phyloP scores from a whole-genome alignment of 1,140 invertebrate genomes.

The Plectrocnemia conspersa region DNA sequence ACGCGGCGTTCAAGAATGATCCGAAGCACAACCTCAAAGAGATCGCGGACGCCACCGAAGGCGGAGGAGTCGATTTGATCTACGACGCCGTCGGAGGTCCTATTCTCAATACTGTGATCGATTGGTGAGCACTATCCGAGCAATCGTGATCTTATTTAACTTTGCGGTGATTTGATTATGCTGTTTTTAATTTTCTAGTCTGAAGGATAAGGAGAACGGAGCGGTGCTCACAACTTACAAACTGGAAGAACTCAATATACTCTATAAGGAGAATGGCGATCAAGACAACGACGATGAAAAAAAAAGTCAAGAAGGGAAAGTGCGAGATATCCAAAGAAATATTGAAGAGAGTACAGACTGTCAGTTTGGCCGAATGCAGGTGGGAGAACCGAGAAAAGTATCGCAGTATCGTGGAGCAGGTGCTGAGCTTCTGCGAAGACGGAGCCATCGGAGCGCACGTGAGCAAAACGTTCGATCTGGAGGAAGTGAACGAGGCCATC shows the following conservation, averaged over 20 bases:
- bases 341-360: slow-evolving; percentile 20
- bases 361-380: slow-evolving; percentile 34
- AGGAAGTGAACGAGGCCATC: slow-evolving; percentile 50
- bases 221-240: slow-evolving; percentile 25
- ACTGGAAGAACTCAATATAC: slow-evolving; percentile 3
- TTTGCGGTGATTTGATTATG: background rate
- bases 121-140: slow-evolving; percentile 42
- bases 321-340: slow-evolving; percentile 21
- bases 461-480: slow-evolving; percentile 46
- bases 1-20: slow-evolving; percentile 48
- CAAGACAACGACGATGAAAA: slow-evolving; percentile 3
- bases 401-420: slow-evolving; percentile 45
- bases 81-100: slow-evolving; percentile 58
- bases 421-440: slow-evolving; percentile 51
- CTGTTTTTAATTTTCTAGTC: slow-evolving; percentile 15
- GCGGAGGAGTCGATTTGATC: slow-evolving; percentile 51
- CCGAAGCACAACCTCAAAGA: slow-evolving; percentile 45
- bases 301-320: slow-evolving; percentile 10
- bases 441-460: slow-evolving; percentile 49
- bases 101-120: slow-evolving; percentile 46
- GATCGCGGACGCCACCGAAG: slow-evolving; percentile 50
- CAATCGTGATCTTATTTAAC: background rate
- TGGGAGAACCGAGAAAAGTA: slow-evolving; percentile 39
- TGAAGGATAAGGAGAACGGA: slow-evolving; percentile 12
- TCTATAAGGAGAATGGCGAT: background rate